Percentiles rank a stretch among this genome's conserved stretches.
These are phyloP conservation scores for Corythornis cristatus DNA, from an alignment of 2,113 vertebrate genomes.

Conservation along the genomic window DNA sequence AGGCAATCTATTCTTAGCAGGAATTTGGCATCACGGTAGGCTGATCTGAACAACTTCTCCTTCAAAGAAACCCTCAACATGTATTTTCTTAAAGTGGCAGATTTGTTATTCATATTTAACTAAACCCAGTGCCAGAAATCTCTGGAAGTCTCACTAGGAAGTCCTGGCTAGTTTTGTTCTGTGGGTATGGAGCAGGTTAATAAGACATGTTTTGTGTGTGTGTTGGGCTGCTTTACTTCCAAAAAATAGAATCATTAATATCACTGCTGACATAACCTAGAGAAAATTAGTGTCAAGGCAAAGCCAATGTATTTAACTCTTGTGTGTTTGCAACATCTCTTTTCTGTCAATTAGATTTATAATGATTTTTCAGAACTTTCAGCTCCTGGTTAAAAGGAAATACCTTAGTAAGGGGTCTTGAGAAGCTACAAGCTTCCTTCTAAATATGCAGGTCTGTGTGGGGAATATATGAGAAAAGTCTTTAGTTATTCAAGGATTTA, in stretches of 20 bases:
- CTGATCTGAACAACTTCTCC: background rate
- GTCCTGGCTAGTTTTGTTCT: background rate
- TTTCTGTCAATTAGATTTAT: background rate
- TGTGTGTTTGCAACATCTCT: background rate
- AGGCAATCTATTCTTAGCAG: background rate
- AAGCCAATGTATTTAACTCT: background rate
- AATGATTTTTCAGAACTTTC: background rate
- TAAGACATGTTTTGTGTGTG: background rate
- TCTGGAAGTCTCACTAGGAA: background rate
- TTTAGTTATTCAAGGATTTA: background rate
- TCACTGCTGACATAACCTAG: background rate
- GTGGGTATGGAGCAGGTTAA: background rate
- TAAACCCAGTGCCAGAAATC: background rate
- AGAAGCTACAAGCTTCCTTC: background rate
- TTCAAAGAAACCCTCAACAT: background rate
- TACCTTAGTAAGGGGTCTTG: background rate
- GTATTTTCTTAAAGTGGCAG: background rate
- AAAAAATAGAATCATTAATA: background rate
- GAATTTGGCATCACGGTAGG: background rate
- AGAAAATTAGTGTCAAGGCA: background rate
- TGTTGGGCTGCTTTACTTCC: background rate
- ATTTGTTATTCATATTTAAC: background rate
- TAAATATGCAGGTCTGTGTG: background rate
- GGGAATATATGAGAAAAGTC: background rate
- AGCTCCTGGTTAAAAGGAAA: background rate